Evolutionary conservation across 2,797 vertebrate species (phyloP).

Genomic region (Lagocephalus sceleratus): DNA sequence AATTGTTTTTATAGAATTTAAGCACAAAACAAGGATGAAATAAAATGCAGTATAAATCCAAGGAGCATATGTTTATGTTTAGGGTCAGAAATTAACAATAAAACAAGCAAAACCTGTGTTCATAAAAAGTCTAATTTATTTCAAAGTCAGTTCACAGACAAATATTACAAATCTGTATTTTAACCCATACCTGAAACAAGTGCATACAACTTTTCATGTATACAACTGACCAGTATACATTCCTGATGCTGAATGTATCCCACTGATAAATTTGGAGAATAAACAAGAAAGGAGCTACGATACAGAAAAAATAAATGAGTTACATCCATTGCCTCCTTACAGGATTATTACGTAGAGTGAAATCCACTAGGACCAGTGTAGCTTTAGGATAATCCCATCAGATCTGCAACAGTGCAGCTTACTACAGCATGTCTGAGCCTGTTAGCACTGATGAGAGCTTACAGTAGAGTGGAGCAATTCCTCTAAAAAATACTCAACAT

Average conservation of each 20-base stretch:
- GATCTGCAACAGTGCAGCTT: constrained; percentile 79
- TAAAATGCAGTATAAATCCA: background rate
- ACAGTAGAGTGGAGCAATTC: constrained; percentile 62
- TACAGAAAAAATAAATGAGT: constrained; percentile 49
- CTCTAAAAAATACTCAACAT: constrained; percentile 47
- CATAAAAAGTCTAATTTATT: constrained; percentile 69
- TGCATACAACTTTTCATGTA: constrained; percentile 58
- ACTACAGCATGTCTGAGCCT: constrained; percentile 85
- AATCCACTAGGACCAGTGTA: constrained; percentile 83
- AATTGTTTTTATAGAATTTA: too few species aligned
- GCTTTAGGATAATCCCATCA: constrained; percentile 85
- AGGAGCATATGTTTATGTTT: constrained; percentile 13
- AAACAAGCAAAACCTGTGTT: constrained; percentile 38
- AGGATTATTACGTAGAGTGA: constrained; percentile 79
- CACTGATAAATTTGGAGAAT: constrained; percentile 31
- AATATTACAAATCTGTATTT: constrained; percentile 58
- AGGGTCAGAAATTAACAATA: constrained; percentile 14
- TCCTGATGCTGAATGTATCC: constrained; percentile 36
- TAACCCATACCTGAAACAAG: constrained; percentile 34
- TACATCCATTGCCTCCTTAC: constrained; percentile 57
- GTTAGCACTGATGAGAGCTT: constrained; percentile 86
- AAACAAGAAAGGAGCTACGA: constrained; percentile 35
- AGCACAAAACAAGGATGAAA: background rate
- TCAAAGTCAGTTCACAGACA: constrained; percentile 62
- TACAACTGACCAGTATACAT: constrained; percentile 43